Conservation (phyloP, 92 coral and sea anemone species). For the Meandrina meandrites region DNA sequence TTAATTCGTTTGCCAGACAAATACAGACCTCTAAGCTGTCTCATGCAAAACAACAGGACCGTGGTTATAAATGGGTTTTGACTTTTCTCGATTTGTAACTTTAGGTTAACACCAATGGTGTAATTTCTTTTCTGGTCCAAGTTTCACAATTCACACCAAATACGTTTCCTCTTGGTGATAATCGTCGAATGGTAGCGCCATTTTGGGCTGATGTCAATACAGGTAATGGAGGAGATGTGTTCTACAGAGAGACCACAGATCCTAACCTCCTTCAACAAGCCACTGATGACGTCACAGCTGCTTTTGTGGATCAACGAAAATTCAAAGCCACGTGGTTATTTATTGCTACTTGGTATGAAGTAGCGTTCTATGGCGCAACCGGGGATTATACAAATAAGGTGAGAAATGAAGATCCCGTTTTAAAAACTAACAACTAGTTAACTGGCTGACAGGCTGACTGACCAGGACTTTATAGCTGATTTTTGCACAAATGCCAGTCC, state of each 20-base stretch:
- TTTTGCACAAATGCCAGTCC: no score
- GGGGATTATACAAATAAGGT: not conserved
- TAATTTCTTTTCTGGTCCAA: conserved; percentile 46
- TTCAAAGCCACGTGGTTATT: conserved; percentile 70
- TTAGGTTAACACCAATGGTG: conserved; percentile 64
- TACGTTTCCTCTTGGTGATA: conserved; percentile 63
- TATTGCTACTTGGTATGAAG: conserved; percentile 77
- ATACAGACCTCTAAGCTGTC: no score
- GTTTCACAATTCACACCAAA: conserved; percentile 59
- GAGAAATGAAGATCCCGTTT: no score
- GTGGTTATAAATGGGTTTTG: no score
- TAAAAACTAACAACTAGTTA: no score
- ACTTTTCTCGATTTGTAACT: not conserved
- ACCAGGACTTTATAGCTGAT: no score
- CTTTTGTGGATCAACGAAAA: conserved; percentile 40
- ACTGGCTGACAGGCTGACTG: no score
- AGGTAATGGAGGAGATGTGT: conserved; percentile 57
- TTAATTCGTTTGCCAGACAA: no score
- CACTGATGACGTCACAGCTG: conserved; percentile 50
- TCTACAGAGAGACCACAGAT: conserved; percentile 60
- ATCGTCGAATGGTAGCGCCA: conserved; percentile 61
- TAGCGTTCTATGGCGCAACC: conserved; percentile 48
- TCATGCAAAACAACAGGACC: no score
- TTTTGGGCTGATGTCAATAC: conserved; percentile 68
- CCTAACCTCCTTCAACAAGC: conserved; percentile 53